Evolutionary conservation across 2,888 invertebrate genomes (phyloP), one percentile per base, ranked within the genome.

Genomic region (Lasioglossum figueresi): DNA sequence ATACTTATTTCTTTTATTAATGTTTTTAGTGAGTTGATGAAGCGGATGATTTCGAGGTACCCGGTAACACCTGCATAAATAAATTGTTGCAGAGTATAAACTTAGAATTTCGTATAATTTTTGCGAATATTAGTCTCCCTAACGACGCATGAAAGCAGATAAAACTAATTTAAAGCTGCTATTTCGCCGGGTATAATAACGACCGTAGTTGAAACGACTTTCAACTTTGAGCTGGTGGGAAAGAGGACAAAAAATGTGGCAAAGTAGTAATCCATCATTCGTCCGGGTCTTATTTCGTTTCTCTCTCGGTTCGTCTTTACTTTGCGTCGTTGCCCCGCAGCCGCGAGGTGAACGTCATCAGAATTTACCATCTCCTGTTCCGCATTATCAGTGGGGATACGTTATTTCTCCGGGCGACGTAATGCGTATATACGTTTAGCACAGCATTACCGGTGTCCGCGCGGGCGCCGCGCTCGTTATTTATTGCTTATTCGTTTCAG

Each of bases 401-500:
- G 89, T 88, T 88, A 79, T 85, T 89, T 85, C 73, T 45, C 31
- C 70, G 66, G n/a, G 66, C 34, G 37, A 56, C 34, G 75, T 81
- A 85, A 87, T 68, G 79, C 80, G 74, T 83, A 79, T 78, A 77
- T 79, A 83, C 88, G 83, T 88, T 89, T 88, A 88, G 88, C 82
- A 74, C 74, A 85, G 68, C 85, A 89, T 88, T 85, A 83, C 81
- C 81, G 66, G 76, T 76, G 74, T 74, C 79, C 76, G n/a, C 66
- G 79, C 56, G 74, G 74, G 14, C 72, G 79, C 68, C 75, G 31
- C 77, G 59, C 5, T 79, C 59, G 84, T 91, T 91, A 89, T 91
- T 91, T 91, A 91, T 91, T 80, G 90, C 86, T 86, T 87, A 88
- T 88, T 88, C 84, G 80, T 83, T 84, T 87, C 86, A 72, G 75